Base-by-base conservation (phyloP, 1,140 invertebrate species). In the Drosophila bipectinata region DNA sequence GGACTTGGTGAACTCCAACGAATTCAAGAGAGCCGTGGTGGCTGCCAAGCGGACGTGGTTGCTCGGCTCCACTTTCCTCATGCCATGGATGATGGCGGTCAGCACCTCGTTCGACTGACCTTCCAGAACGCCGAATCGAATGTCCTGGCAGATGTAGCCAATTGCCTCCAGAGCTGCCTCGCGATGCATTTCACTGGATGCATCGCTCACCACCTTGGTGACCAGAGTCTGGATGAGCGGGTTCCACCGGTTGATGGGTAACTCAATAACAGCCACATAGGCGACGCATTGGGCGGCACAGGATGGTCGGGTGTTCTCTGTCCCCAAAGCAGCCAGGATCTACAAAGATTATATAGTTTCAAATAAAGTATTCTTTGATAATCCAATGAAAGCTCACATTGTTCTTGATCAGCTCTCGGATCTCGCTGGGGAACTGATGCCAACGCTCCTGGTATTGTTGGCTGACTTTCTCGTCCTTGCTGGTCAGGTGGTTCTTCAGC, bases 281-380 rank as follows among this genome's bases (percentile, higher is more conserved):
- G 99, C 98, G 28, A 99, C 98, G 93, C 99, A 99, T 92, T 99
- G 99, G 2, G 99, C 98, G 12, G 99, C 98, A 62, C 98, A 98
- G 87, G 98, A 99, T 1, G 98, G 97, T 63, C 98, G 93, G 61
- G 95, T 96, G 60, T 96, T 97, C 94, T 99, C 99, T 52, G 98
- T 99, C 52, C 99, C 98, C 57, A 99, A 94, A 10, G 98, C 96
- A 80, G 94, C 94, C 79, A 99, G 93, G 80, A 99, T 97, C 98
- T 98, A 28, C 4, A 41, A 24, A 1, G 6, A 28, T 3, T 2
- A 32, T 0, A 44, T 39, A 21, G 9, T 45, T n/a, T 37, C 4
- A 37, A 4, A 37, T 12, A 4, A 4, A 37, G 3, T 12, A 37
- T 12, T 1, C 9, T 32, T 1, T 9, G 9, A 32, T 9, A 8